Conservation (phyloP, 2,113 vertebrate species). For the Excalfactoria chinensis region DNA sequence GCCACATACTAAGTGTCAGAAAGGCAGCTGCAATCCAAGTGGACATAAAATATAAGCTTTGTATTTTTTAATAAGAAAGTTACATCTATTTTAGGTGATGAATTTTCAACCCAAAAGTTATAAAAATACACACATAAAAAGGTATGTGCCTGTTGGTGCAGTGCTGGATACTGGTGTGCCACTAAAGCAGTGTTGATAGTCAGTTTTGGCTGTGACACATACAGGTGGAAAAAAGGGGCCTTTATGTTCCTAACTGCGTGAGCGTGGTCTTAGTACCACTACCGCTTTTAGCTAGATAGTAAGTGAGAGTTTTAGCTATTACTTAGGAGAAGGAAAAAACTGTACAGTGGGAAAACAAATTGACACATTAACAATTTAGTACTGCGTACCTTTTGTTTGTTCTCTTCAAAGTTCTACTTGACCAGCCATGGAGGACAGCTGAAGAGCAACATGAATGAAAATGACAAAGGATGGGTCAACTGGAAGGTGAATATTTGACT, state of each 20-base stretch:
- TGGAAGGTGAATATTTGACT: constrained; percentile 88
- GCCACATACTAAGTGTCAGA: not conserved
- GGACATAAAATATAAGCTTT: not conserved
- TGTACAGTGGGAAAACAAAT: not conserved
- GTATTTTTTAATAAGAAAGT: not conserved
- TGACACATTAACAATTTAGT: not conserved
- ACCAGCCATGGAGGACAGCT: constrained; percentile 94
- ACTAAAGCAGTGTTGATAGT: not conserved
- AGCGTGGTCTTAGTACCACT: not conserved
- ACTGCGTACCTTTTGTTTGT: not conserved
- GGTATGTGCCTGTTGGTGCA: not conserved
- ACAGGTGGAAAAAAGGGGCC: not conserved
- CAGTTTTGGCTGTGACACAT: not conserved
- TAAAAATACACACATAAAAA: not conserved
- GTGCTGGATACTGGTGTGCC: not conserved
- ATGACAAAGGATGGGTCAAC: constrained; percentile 97
- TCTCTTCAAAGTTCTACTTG: constrained; percentile 86
- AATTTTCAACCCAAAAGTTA: not conserved
- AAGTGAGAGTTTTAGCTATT: not conserved
- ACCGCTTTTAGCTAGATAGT: not conserved
- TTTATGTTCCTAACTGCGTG: not conserved
- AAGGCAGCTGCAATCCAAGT: not conserved
- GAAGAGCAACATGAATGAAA: constrained; percentile 94
- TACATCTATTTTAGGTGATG: not conserved
- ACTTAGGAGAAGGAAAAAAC: not conserved